A percentile compares a stretch with the other conserved stretches of the same genome.
Evolutionary conservation across 35 echinoderm and acorn worm genomes (phyloP).

Genomic region (Heliocidaris erythrogramma): DNA sequence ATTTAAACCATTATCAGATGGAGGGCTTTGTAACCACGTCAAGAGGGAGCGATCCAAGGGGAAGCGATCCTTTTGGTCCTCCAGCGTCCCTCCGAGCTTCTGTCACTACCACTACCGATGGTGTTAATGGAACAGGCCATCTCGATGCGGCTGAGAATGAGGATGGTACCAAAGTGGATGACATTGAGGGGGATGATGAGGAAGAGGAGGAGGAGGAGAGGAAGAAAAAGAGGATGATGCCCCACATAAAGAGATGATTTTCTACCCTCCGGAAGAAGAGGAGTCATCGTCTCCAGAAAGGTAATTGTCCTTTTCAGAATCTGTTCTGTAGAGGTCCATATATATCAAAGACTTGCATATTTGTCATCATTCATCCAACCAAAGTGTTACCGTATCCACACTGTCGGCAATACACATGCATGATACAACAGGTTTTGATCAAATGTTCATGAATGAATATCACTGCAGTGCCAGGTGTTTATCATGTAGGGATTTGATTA

Average conservation of each 20-base stretch:
- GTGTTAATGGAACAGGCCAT: background rate
- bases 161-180: conserved; percentile 45
- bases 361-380: too few species aligned
- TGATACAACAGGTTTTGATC: too few species aligned
- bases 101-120: background rate
- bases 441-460: too few species aligned
- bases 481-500: too few species aligned
- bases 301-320: background rate
- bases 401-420: too few species aligned
- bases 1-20: conserved; percentile 34
- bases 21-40: conserved; percentile 59
- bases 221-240: conserved; percentile 61
- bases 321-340: too few species aligned
- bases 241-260: conserved; percentile 66
- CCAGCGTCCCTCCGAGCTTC: conserved; percentile 11
- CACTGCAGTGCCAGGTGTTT: too few species aligned
- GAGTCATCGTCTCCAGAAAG: conserved; percentile 60
- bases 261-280: conserved; percentile 66
- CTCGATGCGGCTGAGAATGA: conserved; percentile 20
- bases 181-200: conserved; percentile 50
- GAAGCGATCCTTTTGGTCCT: conserved; percentile 66
- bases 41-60: conserved; percentile 69
- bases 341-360: too few species aligned
- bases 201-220: conserved; percentile 56
- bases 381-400: too few species aligned